These are phyloP conservation scores for Agrochola lychnidis DNA, from an alignment of 2,888 invertebrate genomes.

Conservation along the genomic window DNA sequence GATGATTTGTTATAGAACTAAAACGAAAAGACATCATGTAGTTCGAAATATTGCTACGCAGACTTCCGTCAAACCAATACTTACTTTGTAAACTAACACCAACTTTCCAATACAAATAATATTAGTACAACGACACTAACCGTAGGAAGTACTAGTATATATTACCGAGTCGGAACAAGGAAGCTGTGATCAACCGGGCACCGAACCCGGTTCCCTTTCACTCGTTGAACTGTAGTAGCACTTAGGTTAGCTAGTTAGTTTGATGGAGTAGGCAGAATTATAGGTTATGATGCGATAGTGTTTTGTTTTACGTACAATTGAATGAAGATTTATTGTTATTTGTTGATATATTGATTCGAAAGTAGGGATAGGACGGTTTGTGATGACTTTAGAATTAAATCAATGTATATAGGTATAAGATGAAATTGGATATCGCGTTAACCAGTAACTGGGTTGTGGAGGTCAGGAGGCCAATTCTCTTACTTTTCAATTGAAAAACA, in stretches of 20 bases:
- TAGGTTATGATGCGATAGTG: not conserved
- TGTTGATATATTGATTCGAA: not conserved
- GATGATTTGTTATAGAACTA: too few relatives aligned
- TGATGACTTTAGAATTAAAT: not conserved
- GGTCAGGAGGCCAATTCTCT: too few relatives aligned
- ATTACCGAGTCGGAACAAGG: conserved; percentile 60
- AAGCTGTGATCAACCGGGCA: conserved; percentile 64
- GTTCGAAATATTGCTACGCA: not conserved
- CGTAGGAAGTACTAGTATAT: conserved; percentile 44
- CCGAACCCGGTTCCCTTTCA: conserved; percentile 70
- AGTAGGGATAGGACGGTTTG: not conserved
- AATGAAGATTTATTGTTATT: not conserved
- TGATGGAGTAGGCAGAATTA: conserved; percentile 24
- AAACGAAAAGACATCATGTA: too few relatives aligned
- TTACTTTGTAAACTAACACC: conserved; percentile 3
- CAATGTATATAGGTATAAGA: not conserved
- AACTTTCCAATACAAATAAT: conserved; percentile 42
- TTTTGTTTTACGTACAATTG: conserved; percentile 16
- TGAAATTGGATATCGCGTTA: not conserved
- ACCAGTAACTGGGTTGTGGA: not conserved
- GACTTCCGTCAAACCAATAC: not conserved
- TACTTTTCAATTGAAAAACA: too few relatives aligned
- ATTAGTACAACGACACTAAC: conserved; percentile 48
- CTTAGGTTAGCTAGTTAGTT: conserved; percentile 33
- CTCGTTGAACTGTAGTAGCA: conserved; percentile 53